These are phyloP conservation scores for Rhingia campestris DNA, from an alignment of 2,888 invertebrate species.

Conservation along the genomic window DNA sequence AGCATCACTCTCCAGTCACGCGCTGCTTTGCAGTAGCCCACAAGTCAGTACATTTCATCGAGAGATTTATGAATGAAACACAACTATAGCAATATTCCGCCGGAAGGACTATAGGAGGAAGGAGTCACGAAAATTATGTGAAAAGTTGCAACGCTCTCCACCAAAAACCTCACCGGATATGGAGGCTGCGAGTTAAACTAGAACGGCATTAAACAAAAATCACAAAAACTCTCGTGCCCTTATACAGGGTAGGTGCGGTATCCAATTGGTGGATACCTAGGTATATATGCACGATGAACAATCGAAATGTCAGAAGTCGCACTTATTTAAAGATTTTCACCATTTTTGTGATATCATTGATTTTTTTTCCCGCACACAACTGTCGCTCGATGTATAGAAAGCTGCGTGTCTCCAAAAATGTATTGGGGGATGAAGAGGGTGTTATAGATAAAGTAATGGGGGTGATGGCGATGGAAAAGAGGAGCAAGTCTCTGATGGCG, in stretches of 20 bases:
- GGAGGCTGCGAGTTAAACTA: slow-evolving; percentile 1
- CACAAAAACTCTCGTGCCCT: background rate
- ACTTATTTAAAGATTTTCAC: slow-evolving; percentile 30
- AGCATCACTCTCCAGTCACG: slow-evolving; percentile 14
- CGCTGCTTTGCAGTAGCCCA: background rate
- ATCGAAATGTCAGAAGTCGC: slow-evolving; percentile 44
- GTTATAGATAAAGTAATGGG: background rate
- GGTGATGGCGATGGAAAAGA: slow-evolving; percentile 10
- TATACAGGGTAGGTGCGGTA: background rate
- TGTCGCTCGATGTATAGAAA: slow-evolving; percentile 3
- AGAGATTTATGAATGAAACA: slow-evolving; percentile 66
- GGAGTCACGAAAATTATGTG: slow-evolving; percentile 27
- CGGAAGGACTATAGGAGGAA: slow-evolving; percentile 46
- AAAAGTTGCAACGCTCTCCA: slow-evolving; percentile 13
- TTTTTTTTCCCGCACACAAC: slow-evolving; percentile 52
- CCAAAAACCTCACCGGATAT: background rate
- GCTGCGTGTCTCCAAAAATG: slow-evolving; percentile 50
- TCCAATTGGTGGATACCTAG: background rate
- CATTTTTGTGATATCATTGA: slow-evolving; percentile 55
- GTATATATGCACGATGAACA: slow-evolving; percentile 14
- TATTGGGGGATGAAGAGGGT: slow-evolving; percentile 3
- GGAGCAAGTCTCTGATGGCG: slow-evolving; percentile 61
- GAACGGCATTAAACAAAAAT: slow-evolving; percentile 17
- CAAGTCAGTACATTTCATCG: slow-evolving; percentile 12
- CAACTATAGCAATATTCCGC: slow-evolving; percentile 29